These are phyloP conservation scores for Oreochromis aureus DNA, from an alignment of 2,113 vertebrate species.

Conservation along the genomic window DNA sequence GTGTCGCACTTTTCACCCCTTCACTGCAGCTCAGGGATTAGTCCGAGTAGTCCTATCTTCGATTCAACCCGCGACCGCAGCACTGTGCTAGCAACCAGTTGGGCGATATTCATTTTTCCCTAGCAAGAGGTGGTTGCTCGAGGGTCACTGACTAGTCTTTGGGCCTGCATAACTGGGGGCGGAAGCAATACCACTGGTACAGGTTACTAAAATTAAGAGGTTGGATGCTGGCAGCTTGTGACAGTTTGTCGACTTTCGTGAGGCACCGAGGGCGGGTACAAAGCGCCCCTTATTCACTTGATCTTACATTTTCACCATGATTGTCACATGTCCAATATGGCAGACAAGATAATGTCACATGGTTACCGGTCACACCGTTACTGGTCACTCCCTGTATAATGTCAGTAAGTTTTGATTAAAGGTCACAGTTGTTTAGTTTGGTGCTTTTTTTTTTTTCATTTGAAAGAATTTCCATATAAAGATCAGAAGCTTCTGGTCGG, in stretches of 20 bases:
- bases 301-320: neutral
- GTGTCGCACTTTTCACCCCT: neutral
- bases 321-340: neutral
- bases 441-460: neutral
- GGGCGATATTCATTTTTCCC: neutral
- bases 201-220: neutral
- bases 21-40: neutral
- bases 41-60: neutral
- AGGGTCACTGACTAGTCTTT: neutral
- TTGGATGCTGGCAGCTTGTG: neutral
- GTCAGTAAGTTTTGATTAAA: neutral
- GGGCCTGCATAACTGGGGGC: neutral
- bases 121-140: neutral
- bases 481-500: neutral
- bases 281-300: neutral
- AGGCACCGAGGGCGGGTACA: neutral
- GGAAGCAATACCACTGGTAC: neutral
- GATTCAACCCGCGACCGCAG: neutral
- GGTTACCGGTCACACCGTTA: neutral
- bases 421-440: neutral
- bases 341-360: neutral
- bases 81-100: neutral
- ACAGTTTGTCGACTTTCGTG: accelerated
- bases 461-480: neutral
- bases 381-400: neutral